Evolutionary conservation across 2,888 invertebrate species (phyloP).

Genomic region (Taphrorychus bicolor): DNA sequence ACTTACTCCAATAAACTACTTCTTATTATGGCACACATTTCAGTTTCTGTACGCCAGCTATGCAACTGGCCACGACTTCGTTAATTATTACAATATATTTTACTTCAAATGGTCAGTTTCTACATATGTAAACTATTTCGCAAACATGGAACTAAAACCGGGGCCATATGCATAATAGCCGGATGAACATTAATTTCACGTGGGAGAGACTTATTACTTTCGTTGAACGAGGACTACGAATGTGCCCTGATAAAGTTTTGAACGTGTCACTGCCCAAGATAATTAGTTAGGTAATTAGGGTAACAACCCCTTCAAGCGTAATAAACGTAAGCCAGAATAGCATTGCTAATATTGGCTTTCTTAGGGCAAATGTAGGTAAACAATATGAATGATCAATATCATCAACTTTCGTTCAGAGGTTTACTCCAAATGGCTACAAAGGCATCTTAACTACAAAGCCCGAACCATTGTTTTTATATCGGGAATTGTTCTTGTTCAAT

Average conservation of each 20-base stretch:
- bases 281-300: neutral
- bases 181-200: neutral
- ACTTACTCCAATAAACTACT: neutral
- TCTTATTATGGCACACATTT: neutral
- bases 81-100: neutral
- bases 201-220: neutral
- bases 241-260: neutral
- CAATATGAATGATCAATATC: too few relatives aligned
- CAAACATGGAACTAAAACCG: slow-evolving; percentile 10
- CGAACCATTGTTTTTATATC: too few relatives aligned
- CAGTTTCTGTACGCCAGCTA: neutral
- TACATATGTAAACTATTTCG: slow-evolving; percentile 26
- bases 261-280: neutral
- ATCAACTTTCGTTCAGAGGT: too few relatives aligned
- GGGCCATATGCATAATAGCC: neutral
- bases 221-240: neutral
- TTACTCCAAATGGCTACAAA: too few relatives aligned
- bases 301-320: neutral
- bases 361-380: too few relatives aligned
- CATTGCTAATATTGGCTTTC: too few relatives aligned
- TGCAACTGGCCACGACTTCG: neutral
- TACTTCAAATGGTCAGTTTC: slow-evolving; percentile 1
- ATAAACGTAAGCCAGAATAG: too few relatives aligned
- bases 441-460: too few relatives aligned
- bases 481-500: too few relatives aligned